phyloP scores from a whole-genome alignment of 2,888 invertebrate species.

The Abrostola triplasia region DNA sequence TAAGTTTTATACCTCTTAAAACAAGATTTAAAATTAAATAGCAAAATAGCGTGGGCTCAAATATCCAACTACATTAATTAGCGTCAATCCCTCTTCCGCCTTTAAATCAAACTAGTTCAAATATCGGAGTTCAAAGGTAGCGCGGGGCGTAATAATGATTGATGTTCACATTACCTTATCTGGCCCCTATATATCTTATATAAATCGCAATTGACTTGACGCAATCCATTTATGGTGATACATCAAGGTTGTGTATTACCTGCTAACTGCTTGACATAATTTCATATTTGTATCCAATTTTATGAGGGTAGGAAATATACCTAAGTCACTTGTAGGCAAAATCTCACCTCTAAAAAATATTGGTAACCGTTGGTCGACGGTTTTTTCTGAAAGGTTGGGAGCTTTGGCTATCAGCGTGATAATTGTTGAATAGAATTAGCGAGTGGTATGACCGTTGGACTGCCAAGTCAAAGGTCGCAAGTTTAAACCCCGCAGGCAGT shows the following conservation, averaged over 20 bases:
- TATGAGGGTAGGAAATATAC: not conserved
- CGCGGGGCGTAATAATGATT: slow-evolving; percentile 72
- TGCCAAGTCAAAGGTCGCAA: too few species aligned
- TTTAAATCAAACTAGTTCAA: slow-evolving; percentile 24
- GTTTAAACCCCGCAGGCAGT: too few species aligned
- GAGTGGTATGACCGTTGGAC: too few species aligned
- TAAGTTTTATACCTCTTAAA: too few species aligned
- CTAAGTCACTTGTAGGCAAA: not conserved
- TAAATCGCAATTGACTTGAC: slow-evolving; percentile 68
- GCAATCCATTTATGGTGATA: slow-evolving; percentile 45
- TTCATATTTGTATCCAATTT: slow-evolving; percentile 18
- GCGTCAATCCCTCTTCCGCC: slow-evolving; percentile 18
- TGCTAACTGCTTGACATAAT: slow-evolving; percentile 18
- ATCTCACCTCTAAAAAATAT: too few species aligned
- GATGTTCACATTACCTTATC: slow-evolving; percentile 74
- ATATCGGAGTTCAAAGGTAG: slow-evolving; percentile 56
- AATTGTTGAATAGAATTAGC: too few species aligned
- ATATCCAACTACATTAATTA: too few species aligned
- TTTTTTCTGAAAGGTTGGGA: too few species aligned
- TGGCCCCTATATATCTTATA: slow-evolving; percentile 71
- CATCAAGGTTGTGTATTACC: slow-evolving; percentile 27
- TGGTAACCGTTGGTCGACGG: too few species aligned
- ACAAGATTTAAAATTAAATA: too few species aligned
- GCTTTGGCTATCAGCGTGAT: too few species aligned
- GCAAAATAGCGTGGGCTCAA: too few species aligned